phyloP scores from a whole-genome alignment of 2,888 invertebrate species.

The Piscicola geometra region DNA sequence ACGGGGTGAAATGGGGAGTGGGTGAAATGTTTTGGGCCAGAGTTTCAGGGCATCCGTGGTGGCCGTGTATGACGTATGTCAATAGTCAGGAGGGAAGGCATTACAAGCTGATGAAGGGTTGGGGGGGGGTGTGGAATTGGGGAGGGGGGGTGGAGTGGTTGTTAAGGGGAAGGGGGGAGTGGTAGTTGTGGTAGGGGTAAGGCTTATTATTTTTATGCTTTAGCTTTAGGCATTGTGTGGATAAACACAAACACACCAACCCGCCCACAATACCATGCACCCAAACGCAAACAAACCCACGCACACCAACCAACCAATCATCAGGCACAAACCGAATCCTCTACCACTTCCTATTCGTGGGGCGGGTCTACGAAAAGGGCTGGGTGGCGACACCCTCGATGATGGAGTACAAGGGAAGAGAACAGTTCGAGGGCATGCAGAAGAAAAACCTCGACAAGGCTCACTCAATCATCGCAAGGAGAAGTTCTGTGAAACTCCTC shows the following conservation, averaged over 20 bases:
- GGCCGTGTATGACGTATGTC: constrained; percentile 74
- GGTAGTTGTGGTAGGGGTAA: too few species aligned
- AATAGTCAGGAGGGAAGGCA: not conserved
- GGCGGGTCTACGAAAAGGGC: constrained; percentile 74
- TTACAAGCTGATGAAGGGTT: constrained; percentile 12
- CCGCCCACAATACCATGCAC: too few species aligned
- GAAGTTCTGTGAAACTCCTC: not conserved
- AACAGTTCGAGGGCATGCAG: constrained; percentile 54
- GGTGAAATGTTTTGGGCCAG: constrained; percentile 56
- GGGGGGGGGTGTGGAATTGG: too few species aligned
- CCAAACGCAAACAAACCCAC: too few species aligned
- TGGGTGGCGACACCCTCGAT: constrained; percentile 68
- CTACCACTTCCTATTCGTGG: constrained; percentile 79
- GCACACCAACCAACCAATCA: not conserved
- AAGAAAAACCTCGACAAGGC: constrained; percentile 34
- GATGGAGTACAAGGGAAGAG: constrained; percentile 64
- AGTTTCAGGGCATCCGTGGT: constrained; percentile 68
- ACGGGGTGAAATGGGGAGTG: constrained; percentile 21
- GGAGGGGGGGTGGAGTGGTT: too few species aligned
- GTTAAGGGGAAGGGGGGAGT: too few species aligned
- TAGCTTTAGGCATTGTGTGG: too few species aligned
- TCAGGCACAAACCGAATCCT: constrained; percentile 15
- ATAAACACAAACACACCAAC: too few species aligned
- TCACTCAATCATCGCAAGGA: not conserved
- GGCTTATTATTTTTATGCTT: too few species aligned